Evolutionary conservation across 1,140 invertebrate genomes (phyloP).

Genomic region (Hypothenemus hampei): DNA sequence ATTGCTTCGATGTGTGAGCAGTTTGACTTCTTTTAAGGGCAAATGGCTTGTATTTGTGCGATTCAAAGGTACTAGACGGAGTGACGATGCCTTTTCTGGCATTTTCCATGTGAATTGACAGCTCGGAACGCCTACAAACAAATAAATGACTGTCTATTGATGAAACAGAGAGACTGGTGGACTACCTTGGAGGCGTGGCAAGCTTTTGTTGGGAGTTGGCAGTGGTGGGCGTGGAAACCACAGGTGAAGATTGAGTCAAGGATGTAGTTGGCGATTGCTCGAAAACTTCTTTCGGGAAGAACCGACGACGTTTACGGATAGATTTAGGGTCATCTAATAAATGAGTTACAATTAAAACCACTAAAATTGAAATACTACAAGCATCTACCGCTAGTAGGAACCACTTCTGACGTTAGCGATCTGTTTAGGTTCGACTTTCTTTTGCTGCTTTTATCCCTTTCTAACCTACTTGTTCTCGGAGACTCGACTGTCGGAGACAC

Average conservation of each 20-base stretch:
- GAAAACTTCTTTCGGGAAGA: constrained; percentile 44
- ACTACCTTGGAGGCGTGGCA: constrained; percentile 26
- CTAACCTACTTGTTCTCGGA: constrained; percentile 27
- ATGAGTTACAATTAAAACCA: not conserved
- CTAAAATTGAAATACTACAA: not conserved
- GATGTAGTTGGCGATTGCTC: constrained; percentile 24
- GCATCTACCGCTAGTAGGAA: constrained; percentile 35
- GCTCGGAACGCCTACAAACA: constrained; percentile 35
- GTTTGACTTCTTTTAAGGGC: constrained; percentile 24
- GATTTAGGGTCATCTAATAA: constrained; percentile 44
- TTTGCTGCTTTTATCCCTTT: constrained; percentile 60
- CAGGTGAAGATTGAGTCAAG: constrained; percentile 22
- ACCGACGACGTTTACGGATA: constrained; percentile 46
- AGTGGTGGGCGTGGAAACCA: constrained; percentile 36
- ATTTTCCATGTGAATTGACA: constrained; percentile 46
- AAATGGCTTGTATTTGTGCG: constrained; percentile 34
- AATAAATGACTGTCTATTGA: constrained; percentile 4
- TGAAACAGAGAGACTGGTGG: constrained; percentile 23
- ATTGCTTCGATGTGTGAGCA: too few relatives aligned
- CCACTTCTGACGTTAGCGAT: constrained; percentile 52
- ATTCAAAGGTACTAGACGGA: constrained; percentile 31
- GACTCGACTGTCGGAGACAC: constrained; percentile 1
- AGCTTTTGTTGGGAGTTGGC: constrained; percentile 13
- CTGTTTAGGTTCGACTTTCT: constrained; percentile 62
- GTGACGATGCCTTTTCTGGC: constrained; percentile 37